Evolutionary conservation across 2,888 invertebrate genomes (phyloP).

Genomic region (Drosophila mimica): DNA sequence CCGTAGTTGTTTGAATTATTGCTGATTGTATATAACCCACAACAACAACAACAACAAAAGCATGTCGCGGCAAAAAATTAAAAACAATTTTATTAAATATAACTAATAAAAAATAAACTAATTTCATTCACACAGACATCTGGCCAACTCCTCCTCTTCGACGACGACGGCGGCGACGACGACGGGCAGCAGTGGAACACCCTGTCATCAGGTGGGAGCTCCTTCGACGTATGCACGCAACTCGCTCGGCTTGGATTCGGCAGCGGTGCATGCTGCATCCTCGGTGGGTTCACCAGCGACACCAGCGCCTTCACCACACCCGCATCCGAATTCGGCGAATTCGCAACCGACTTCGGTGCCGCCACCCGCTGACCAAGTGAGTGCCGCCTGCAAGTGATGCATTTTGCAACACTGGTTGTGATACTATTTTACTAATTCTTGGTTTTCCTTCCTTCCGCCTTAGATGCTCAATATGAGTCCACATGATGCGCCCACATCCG

Average conservation of each 20-base stretch:
- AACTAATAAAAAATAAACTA: constrained; percentile 11
- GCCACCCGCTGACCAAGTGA: constrained; percentile 86
- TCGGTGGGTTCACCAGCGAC: constrained; percentile 89
- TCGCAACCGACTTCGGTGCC: constrained; percentile 90
- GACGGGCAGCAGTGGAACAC: constrained; percentile 83
- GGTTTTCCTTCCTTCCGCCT: too few relatives aligned
- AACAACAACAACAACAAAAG: constrained; percentile 12
- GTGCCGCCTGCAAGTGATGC: constrained; percentile 62
- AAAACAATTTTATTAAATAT: background rate
- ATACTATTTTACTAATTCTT: background rate
- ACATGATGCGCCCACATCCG: constrained; percentile 87
- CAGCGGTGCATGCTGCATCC: constrained; percentile 76
- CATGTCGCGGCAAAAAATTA: constrained; percentile 33
- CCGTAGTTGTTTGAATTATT: constrained; percentile 35
- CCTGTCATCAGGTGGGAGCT: constrained; percentile 85
- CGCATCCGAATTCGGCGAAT: constrained; percentile 88
- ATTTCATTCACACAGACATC: constrained; percentile 50
- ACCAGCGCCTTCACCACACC: constrained; percentile 89
- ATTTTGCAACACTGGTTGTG: background rate
- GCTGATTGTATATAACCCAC: constrained; percentile 44
- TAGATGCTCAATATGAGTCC: constrained; percentile 86
- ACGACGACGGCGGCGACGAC: background rate
- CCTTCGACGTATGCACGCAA: constrained; percentile 89
- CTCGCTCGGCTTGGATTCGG: constrained; percentile 76
- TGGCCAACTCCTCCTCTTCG: constrained; percentile 85